Evolutionary conservation across 1,140 invertebrate species (phyloP), one percentile per base, ranked within the genome.

Genomic region (Octopus bimaculoides): DNA sequence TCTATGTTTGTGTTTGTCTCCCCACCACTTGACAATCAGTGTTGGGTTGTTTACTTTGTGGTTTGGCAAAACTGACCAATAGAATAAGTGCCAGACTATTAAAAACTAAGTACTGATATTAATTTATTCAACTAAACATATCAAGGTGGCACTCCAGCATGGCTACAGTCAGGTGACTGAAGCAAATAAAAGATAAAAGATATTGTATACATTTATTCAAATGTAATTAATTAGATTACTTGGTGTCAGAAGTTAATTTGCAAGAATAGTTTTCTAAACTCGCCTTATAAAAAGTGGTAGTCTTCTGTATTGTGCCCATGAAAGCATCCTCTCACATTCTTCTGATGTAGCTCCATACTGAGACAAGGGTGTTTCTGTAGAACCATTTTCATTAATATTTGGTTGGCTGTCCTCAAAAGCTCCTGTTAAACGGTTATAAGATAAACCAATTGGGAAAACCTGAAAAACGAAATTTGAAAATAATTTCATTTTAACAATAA

Each of bases 281-380:
- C 84, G 89, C 89, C 87, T 86, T 14, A 90, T 83, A 84, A 90
- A 90, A 5, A 89, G 81, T 52, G 87, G 87, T 41, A 90, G 82
- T 81, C 89, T 84, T 79, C 90, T 87, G 52, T 86, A 81, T 20
- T 86, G 82, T 3, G 87, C 89, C 90, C 89, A 90, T 71, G 87
- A 86, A 77, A 90, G 83, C 85, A 89, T 84, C 20, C 80, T 82
- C 54, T 89, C 87, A 54, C 87, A 78, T 56, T 89, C 89, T 41
- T 82, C 84, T 78, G 89, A 87, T 75, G 89, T 90, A 54, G 86
- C 83, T 17, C 87, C 88, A 82, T 89, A 90, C 10, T 78, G 69
- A 10, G 80, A 66, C 9, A 78, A 71, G 0, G 79, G 76, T 12
- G 77, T 77, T 10, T 75, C 66, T 10, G 73, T 55, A 52, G 82